Evolutionary conservation across 2,888 invertebrate species (phyloP).

Genomic region (Drosophila acutilabella): DNA sequence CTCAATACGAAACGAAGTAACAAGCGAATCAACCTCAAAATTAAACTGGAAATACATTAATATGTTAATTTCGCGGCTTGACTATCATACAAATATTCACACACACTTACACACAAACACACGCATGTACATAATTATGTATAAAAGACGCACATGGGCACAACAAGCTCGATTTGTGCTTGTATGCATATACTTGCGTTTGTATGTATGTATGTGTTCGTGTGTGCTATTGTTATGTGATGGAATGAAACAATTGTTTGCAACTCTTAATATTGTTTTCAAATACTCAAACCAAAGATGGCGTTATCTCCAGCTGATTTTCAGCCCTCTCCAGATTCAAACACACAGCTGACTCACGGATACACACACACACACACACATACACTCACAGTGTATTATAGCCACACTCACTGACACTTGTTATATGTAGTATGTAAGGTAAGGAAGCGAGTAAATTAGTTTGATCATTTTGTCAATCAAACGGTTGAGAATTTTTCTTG

Average conservation of each 20-base stretch:
- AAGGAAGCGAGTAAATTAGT: conserved; percentile 10
- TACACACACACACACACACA: conserved; percentile 8
- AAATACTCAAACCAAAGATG: conserved; percentile 32
- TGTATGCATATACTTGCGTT: background rate
- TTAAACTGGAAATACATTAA: conserved; percentile 77
- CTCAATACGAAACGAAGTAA: conserved; percentile 18
- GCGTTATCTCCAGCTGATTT: conserved; percentile 50
- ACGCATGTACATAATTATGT: conserved; percentile 13
- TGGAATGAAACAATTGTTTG: conserved; percentile 28
- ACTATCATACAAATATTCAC: conserved; percentile 48
- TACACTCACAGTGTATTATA: background rate
- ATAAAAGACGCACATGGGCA: conserved; percentile 51
- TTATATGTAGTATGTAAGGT: background rate
- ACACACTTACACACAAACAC: conserved; percentile 37
- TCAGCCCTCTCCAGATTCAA: background rate
- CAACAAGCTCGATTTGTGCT: conserved; percentile 24
- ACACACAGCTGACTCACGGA: conserved; percentile 15
- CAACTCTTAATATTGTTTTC: conserved; percentile 16
- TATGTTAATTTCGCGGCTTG: conserved; percentile 68
- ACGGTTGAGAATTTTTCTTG: conserved; percentile 22
- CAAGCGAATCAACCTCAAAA: conserved; percentile 48
- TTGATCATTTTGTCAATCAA: conserved; percentile 7
- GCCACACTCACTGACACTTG: background rate
- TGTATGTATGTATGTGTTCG: background rate
- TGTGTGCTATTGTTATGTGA: conserved; percentile 22